Percentiles rank a stretch among this genome's conserved stretches.
phyloP scores from a whole-genome alignment of 2,888 invertebrate genomes.

The Chrysotoxum bicinctum region DNA sequence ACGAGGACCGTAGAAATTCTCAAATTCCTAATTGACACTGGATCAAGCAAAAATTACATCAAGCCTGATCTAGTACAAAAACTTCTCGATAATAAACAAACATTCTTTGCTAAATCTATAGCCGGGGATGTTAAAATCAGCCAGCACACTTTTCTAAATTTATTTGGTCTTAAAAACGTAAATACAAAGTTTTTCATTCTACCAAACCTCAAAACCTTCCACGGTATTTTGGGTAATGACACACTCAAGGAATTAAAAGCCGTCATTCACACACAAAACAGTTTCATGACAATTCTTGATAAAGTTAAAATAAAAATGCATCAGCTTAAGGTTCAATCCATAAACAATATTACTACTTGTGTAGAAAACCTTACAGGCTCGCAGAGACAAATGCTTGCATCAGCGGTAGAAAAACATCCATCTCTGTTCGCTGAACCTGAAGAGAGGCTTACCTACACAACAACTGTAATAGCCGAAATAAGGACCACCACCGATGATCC shows the following conservation, averaged over 20 bases:
- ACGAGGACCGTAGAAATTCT: not conserved
- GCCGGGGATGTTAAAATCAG: slow-evolving; percentile 24
- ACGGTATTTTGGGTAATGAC: not conserved
- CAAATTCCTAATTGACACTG: slow-evolving; percentile 19
- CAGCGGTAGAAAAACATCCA: not conserved
- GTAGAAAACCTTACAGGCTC: not conserved
- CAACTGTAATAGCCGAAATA: not conserved
- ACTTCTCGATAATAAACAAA: not conserved
- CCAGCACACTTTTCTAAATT: slow-evolving; percentile 13
- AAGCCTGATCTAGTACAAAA: not conserved
- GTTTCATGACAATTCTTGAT: too few species aligned
- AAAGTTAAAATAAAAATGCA: too few species aligned
- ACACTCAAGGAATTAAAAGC: not conserved
- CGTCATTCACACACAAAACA: too few species aligned
- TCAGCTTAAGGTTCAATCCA: too few species aligned
- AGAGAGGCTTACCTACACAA: not conserved
- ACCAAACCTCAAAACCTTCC: not conserved
- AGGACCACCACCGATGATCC: not conserved
- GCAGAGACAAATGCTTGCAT: not conserved
- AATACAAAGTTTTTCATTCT: slow-evolving; percentile 1
- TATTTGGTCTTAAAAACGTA: not conserved
- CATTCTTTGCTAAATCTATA: slow-evolving; percentile 29
- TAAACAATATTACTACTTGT: not conserved
- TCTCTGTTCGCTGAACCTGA: not conserved
- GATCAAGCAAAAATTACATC: slow-evolving; percentile 1